These are phyloP conservation scores for Pseudochirops cupreus DNA, from an alignment of 2,797 vertebrate species.

Conservation along the genomic window DNA sequence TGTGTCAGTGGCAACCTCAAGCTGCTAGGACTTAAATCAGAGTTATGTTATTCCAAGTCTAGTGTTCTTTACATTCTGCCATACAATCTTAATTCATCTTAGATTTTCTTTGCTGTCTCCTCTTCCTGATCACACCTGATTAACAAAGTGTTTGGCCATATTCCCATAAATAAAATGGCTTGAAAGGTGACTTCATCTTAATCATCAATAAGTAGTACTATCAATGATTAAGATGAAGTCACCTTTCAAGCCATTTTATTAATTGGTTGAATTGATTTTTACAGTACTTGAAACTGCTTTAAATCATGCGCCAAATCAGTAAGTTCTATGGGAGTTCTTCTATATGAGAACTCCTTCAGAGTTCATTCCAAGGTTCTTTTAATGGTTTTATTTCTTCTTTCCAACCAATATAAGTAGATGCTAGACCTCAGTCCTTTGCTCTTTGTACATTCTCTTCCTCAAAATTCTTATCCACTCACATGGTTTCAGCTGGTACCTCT, in stretches of 20 bases:
- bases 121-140: not conserved
- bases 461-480: no score
- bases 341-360: not conserved
- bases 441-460: accelerated
- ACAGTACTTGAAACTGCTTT: slow-evolving; percentile 25
- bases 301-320: slow-evolving; percentile 35
- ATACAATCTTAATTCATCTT: not conserved
- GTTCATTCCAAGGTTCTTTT: not conserved
- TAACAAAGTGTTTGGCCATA: not conserved
- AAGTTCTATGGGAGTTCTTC: not conserved
- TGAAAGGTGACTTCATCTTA: no score
- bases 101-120: not conserved
- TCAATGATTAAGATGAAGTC: slow-evolving; percentile 76
- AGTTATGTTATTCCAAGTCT: not conserved
- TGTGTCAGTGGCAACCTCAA: not conserved
- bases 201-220: no score
- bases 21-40: not conserved
- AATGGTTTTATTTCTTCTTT: no score
- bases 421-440: not conserved
- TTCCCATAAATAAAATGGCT: slow-evolving; percentile 76
- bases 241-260: slow-evolving; percentile 77
- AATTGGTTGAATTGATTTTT: slow-evolving; percentile 81
- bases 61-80: not conserved
- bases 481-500: accelerated
- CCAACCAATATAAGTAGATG: not conserved